Base-by-base conservation (phyloP, 2,888 invertebrate species). In the Lucinisca nassula region DNA sequence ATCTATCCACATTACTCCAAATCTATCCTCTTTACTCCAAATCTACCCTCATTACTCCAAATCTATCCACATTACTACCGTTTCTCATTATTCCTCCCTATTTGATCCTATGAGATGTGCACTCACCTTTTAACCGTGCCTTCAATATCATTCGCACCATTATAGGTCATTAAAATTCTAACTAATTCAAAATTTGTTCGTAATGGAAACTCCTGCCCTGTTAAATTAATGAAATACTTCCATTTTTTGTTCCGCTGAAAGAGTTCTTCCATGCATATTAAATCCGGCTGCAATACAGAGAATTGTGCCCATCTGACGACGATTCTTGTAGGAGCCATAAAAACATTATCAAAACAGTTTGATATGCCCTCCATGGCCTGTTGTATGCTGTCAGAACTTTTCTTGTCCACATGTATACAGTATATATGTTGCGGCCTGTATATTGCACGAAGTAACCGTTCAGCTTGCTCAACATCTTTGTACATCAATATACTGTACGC, bases 351-450 rank as follows among this genome's bases (percentile, higher is more conserved):
- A 81, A 95, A 95, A 87, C 95, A 95, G 21, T 79, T 79, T 2
- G 89, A 88, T 4, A 94, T 91, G 8, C 81, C 70, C 24, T 75
- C 72, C 37, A 94, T 82, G 2, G 93, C 90, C n/a, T 91, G 74
- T 74, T 90, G 90, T 27, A 94, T 40, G 0, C 88, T 75, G 8
- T 91, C 37, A 0, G 86, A 32, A 12, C 93, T 86, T 88, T 95
- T 95, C 27, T 75, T 84, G 78, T 95, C 95, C 0, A 96, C 90
- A 75, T 95, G 95, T 45, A 95, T 87, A 87, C 95, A 95, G 85
- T 95, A 96, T 38, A 92, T 79, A 83, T 96, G 95, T 58, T 95
- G 94, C 0, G 95, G 95, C 61, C 94, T 92, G 85, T 95, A 95
- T 35, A 95, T 93, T 6, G 93, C 88, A 17, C 94, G 79, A 3